A percentile compares a stretch with the other conserved stretches of the same genome.
These are phyloP conservation scores for Xenops minutus DNA, from an alignment of 2,797 vertebrate genomes.

Conservation along the genomic window DNA sequence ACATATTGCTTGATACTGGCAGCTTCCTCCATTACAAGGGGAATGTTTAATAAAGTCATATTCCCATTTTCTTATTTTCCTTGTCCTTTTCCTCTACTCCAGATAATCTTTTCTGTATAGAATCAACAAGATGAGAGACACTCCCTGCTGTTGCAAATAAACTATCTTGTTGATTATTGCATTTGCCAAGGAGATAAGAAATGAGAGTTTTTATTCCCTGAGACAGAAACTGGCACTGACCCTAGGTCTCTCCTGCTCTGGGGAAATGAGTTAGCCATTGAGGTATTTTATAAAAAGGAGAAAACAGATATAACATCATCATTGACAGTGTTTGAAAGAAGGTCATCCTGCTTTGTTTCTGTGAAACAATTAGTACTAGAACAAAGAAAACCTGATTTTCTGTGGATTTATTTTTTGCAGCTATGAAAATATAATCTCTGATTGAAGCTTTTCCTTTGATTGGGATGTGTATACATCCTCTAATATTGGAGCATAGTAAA, in stretches of 20 bases:
- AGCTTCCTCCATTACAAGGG: not conserved
- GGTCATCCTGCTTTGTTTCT: not conserved
- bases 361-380: not conserved
- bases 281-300: not conserved
- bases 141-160: slow-evolving; percentile 9
- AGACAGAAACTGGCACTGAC: slow-evolving; percentile 31
- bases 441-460: not conserved
- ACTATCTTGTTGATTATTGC: slow-evolving; percentile 22
- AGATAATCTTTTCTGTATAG: not conserved
- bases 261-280: not conserved
- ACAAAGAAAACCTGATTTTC: not conserved
- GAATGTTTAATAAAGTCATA: not conserved
- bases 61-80: not conserved
- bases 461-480: not conserved
- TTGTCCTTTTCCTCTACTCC: not conserved
- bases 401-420: not conserved
- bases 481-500: not conserved
- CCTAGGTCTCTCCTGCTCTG: not conserved
- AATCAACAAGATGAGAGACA: not conserved
- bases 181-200: slow-evolving; percentile 30
- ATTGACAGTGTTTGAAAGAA: not conserved
- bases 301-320: not conserved
- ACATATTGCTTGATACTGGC: not conserved
- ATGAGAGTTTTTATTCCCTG: slow-evolving; percentile 32
- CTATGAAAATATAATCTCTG: not conserved